Base-by-base conservation (phyloP, 1,140 invertebrate species). In the Megathymus violae region DNA sequence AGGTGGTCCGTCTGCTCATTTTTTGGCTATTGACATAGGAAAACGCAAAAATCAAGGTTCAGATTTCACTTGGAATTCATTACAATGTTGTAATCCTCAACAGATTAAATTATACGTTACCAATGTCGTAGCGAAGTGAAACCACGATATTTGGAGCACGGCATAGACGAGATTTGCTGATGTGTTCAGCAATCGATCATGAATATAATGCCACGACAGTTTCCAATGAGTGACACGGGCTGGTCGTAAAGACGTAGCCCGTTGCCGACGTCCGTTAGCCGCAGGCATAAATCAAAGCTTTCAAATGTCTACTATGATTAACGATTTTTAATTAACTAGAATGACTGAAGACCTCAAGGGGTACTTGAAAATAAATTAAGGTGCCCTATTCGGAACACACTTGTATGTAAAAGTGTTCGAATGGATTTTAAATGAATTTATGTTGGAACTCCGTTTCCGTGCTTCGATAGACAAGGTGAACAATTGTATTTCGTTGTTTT, bases 101-200 rank as follows among this genome's bases (percentile, higher is more conserved):
- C 4, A 7, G 27, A 31, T 4, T 31, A 31, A 9, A 9, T 9
- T 7, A 31, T 1, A 31, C 27, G 9, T 4, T 31, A n/a, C n/a
- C n/a, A 9, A 7, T 31, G 27, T 4, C 7, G 27, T 31, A 31
- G 27, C 27, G 36, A 62, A 44, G 56, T 56, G 59, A 51, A 38
- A 40, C 27, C 43, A 31, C 54, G 52, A 63, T 38, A 25, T 31
- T 50, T 16, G 31, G n/a, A 22, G 22, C 16, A 4, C 27, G 27
- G 9, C 4, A 1, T 7, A 31, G 9, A 31, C 27, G 7, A 31
- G 27, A 31, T 31, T 31, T 31, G 27, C 44, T 47, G 44, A 47
- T 47, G 44, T 25, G n/a, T 47, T 25, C 13, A 27, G 44, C 9
- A 47, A 47, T 47, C 44, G 44, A 47, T 47, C 44, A 47, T 27